Percentiles rank a stretch among this genome's conserved stretches.
These are phyloP conservation scores for Gephyroberyx darwinii DNA, from an alignment of 2,797 vertebrate genomes.

Conservation along the genomic window DNA sequence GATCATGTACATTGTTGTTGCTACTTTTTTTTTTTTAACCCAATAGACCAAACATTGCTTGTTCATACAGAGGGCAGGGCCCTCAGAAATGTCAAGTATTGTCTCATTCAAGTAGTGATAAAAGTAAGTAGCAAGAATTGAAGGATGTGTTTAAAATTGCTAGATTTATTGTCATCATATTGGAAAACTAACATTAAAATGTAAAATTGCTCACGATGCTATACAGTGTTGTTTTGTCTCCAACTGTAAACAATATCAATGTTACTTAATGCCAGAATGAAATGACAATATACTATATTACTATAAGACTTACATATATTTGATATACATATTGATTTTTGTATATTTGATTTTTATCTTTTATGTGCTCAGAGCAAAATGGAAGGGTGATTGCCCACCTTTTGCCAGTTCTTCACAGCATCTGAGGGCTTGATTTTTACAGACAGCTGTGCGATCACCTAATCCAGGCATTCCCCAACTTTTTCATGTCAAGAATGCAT, in stretches of 20 bases:
- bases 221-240: background rate
- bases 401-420: too few relatives aligned
- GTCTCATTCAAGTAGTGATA: conserved; percentile 35
- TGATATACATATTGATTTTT: too few relatives aligned
- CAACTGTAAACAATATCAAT: background rate
- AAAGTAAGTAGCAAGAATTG: conserved; percentile 27
- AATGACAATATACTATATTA: background rate
- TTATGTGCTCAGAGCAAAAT: too few relatives aligned
- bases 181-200: conserved; percentile 62
- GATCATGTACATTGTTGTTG: conserved; percentile 26
- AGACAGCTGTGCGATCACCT: too few relatives aligned
- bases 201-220: conserved; percentile 5
- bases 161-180: conserved; percentile 36
- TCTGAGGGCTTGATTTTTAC: too few relatives aligned
- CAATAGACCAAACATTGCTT: conserved; percentile 12
- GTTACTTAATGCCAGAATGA: background rate
- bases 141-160: conserved; percentile 17
- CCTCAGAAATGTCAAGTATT: conserved; percentile 34
- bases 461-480: too few relatives aligned
- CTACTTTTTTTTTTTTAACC: conserved; percentile 7
- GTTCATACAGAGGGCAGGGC: conserved; percentile 56
- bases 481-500: too few relatives aligned
- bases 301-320: too few relatives aligned
- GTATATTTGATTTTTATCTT: too few relatives aligned
- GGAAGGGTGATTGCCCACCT: too few relatives aligned